phyloP scores from a whole-genome alignment of 2,888 invertebrate species.

The Drosophila anomelani region DNA sequence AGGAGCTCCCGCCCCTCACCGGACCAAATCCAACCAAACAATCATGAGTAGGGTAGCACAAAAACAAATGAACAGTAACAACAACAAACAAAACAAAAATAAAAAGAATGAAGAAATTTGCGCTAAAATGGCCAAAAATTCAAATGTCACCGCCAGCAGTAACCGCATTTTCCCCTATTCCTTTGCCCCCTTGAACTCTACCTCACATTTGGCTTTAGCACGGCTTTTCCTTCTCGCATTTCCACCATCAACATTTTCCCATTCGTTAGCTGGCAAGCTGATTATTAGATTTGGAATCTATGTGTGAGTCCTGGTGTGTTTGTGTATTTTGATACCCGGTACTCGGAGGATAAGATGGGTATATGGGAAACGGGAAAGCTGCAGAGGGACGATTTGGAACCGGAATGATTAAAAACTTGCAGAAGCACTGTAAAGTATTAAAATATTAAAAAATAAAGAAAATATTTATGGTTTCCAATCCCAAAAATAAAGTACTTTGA shows the following conservation, averaged over 20 bases:
- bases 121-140: slow-evolving; percentile 54
- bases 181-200: slow-evolving; percentile 1
- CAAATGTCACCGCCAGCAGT: slow-evolving; percentile 67
- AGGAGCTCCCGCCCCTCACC: slow-evolving; percentile 18
- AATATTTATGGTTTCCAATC: too few relatives aligned
- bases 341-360: neutral
- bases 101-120: slow-evolving; percentile 46
- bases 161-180: slow-evolving; percentile 9
- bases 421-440: too few relatives aligned
- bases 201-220: neutral
- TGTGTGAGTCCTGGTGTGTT: slow-evolving; percentile 14
- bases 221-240: slow-evolving; percentile 1
- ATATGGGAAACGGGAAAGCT: neutral
- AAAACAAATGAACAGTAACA: slow-evolving; percentile 23
- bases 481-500: too few relatives aligned
- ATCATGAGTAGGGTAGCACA: slow-evolving; percentile 46
- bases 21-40: slow-evolving; percentile 24
- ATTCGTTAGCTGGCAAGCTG: slow-evolving; percentile 50
- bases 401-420: too few relatives aligned
- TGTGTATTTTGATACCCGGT: slow-evolving; percentile 7
- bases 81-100: neutral
- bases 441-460: too few relatives aligned
- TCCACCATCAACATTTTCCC: slow-evolving; percentile 24
- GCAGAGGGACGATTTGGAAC: neutral
- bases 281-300: slow-evolving; percentile 62